Evolutionary conservation across 2,888 invertebrate genomes (phyloP).

Genomic region (Liopterus haemorrhoidalis): DNA sequence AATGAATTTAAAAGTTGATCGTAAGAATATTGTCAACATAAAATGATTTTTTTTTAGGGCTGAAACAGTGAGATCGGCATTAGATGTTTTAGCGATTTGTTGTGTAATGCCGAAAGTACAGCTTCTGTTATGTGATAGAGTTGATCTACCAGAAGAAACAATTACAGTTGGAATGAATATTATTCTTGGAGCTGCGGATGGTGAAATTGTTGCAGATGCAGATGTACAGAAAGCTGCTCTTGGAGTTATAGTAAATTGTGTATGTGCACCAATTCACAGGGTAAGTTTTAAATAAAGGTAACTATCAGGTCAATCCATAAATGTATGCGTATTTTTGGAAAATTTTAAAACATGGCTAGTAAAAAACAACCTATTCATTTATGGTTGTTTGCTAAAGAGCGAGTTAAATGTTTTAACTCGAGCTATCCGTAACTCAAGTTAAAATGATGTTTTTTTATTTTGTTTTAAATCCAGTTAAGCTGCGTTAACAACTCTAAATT

Average conservation of each 20-base stretch:
- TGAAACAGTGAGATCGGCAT: slow-evolving; percentile 73
- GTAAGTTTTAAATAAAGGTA: too few relatives aligned
- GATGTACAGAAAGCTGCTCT: slow-evolving; percentile 90
- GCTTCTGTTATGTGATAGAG: slow-evolving; percentile 62
- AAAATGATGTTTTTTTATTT: too few relatives aligned
- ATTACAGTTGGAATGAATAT: slow-evolving; percentile 73
- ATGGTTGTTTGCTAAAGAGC: too few relatives aligned
- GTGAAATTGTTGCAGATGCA: slow-evolving; percentile 83
- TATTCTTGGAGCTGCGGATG: slow-evolving; percentile 80
- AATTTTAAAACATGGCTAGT: too few relatives aligned
- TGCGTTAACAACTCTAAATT: too few relatives aligned
- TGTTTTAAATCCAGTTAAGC: too few relatives aligned
- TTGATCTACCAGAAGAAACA: slow-evolving; percentile 71
- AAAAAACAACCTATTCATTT: too few relatives aligned
- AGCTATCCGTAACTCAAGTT: too few relatives aligned
- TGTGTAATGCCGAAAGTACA: slow-evolving; percentile 81
- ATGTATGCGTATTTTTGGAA: too few relatives aligned
- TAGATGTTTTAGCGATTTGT: slow-evolving; percentile 86
- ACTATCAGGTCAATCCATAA: too few relatives aligned
- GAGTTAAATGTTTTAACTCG: too few relatives aligned
- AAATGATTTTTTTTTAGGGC: slow-evolving; percentile 50
- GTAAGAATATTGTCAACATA: too few relatives aligned
- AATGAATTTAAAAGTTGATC: slow-evolving; percentile 15
- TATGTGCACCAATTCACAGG: slow-evolving; percentile 82
- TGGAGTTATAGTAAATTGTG: slow-evolving; percentile 86